A percentile compares a stretch with the other conserved stretches of the same genome.
Conservation (phyloP, 2,888 invertebrate genomes). For the Orthonevra nobilis region DNA sequence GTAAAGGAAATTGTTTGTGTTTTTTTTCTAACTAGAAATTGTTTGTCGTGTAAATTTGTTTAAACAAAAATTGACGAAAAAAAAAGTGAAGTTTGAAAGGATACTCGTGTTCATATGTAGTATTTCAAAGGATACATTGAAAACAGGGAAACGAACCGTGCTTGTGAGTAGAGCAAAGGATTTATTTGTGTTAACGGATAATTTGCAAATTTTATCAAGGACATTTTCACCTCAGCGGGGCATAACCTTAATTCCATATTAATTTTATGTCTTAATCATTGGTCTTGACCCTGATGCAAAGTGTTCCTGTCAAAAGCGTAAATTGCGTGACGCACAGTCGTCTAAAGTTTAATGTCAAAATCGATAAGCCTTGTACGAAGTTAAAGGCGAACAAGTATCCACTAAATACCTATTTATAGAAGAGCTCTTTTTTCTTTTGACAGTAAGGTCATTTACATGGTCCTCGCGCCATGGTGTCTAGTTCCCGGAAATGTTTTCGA, state of each 20-base stretch:
- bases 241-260: too few relatives aligned
- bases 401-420: constrained; percentile 29
- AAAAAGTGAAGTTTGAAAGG: constrained; percentile 1
- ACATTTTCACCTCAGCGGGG: too few relatives aligned
- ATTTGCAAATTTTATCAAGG: too few relatives aligned
- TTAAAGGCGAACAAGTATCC: too few relatives aligned
- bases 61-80: constrained; percentile 14
- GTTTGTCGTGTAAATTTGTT: constrained; percentile 2
- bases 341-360: constrained; percentile 31
- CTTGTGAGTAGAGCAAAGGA: not conserved
- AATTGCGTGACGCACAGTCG: constrained; percentile 22
- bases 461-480: constrained; percentile 38
- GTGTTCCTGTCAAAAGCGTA: not conserved
- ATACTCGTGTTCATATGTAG: not conserved
- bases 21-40: too few relatives aligned
- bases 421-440: constrained; percentile 12
- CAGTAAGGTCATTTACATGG: constrained; percentile 40
- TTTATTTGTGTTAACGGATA: constrained; percentile 1
- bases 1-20: constrained; percentile 17
- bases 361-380: constrained; percentile 25
- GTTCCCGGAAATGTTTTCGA: constrained; percentile 5
- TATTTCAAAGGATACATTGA: not conserved
- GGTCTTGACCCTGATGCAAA: constrained; percentile 30
- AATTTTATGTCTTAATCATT: constrained; percentile 21
- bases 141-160: not conserved